A percentile compares a stretch with the other conserved stretches of the same genome.
phyloP scores from a whole-genome alignment of 92 coral and sea anemone species.

The Parazoanthus darwini region DNA sequence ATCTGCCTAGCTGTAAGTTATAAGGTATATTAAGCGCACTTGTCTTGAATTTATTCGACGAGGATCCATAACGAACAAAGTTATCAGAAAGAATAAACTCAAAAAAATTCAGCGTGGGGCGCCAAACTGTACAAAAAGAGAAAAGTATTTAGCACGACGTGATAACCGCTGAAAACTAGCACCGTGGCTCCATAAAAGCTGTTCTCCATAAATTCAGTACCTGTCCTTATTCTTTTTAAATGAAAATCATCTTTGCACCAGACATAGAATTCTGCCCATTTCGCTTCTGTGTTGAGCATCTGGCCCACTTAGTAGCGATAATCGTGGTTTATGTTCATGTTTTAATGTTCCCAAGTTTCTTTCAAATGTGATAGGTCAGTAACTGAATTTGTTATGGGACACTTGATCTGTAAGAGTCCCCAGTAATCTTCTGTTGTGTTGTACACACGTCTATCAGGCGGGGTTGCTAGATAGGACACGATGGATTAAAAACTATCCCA shows the following conservation, averaged over 20 bases:
- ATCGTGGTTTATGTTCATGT: constrained; percentile 20
- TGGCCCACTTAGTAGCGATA: constrained; percentile 45
- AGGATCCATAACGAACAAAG: too few species aligned
- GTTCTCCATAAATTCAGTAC: neutral
- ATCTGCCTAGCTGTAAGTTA: too few species aligned
- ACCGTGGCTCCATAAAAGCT: too few species aligned
- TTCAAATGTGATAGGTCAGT: constrained; percentile 31
- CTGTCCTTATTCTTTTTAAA: constrained; percentile 38
- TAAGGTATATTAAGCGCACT: too few species aligned
- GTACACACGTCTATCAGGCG: constrained; percentile 40
- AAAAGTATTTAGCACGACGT: too few species aligned
- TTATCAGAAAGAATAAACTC: too few species aligned
- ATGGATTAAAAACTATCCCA: constrained; percentile 37
- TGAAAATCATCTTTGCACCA: constrained; percentile 35
- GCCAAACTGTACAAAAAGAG: too few species aligned
- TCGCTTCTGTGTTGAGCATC: constrained; percentile 12
- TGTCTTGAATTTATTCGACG: too few species aligned
- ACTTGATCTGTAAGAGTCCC: constrained; percentile 40
- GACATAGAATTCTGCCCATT: constrained; percentile 29
- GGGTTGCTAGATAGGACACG: constrained; percentile 33
- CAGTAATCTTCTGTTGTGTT: constrained; percentile 23
- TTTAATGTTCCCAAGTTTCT: constrained; percentile 1
- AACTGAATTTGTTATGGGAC: constrained; percentile 30
- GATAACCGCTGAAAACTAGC: too few species aligned
- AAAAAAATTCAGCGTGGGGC: too few species aligned